These are phyloP conservation scores for Portunus trituberculatus DNA, from an alignment of 1,140 invertebrate species.

Conservation along the genomic window DNA sequence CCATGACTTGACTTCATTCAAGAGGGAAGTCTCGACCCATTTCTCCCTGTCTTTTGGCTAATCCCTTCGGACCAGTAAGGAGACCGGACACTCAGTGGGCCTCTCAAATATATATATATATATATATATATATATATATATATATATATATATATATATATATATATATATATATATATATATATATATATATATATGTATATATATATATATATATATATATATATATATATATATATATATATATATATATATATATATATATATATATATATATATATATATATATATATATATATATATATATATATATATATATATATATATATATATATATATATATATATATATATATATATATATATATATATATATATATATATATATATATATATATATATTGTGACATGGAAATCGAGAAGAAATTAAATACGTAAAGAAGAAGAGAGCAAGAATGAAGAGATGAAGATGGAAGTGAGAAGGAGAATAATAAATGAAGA, in stretches of 20 bases:
- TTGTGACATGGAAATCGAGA: too few species aligned
- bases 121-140: conserved; percentile 31
- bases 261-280: conserved; percentile 43
- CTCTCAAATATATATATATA: conserved; percentile 34
- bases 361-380: conserved; percentile 18
- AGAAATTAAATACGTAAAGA: too few species aligned
- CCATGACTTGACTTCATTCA: too few species aligned
- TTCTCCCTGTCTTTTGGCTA: too few species aligned
- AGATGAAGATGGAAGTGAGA: too few species aligned
- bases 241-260: not conserved
- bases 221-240: conserved; percentile 36
- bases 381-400: too few species aligned
- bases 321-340: not conserved
- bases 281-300: conserved; percentile 37
- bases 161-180: not conserved
- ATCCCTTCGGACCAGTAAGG: too few species aligned
- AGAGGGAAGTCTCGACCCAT: too few species aligned
- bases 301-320: not conserved
- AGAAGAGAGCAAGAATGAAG: too few species aligned
- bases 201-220: conserved; percentile 53
- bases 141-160: not conserved
- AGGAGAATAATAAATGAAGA: too few species aligned
- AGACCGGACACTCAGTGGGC: too few species aligned
- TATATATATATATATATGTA: conserved; percentile 47
- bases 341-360: conserved; percentile 57